phyloP scores from a whole-genome alignment of 2,888 invertebrate species.

The Hartigia nigra region DNA sequence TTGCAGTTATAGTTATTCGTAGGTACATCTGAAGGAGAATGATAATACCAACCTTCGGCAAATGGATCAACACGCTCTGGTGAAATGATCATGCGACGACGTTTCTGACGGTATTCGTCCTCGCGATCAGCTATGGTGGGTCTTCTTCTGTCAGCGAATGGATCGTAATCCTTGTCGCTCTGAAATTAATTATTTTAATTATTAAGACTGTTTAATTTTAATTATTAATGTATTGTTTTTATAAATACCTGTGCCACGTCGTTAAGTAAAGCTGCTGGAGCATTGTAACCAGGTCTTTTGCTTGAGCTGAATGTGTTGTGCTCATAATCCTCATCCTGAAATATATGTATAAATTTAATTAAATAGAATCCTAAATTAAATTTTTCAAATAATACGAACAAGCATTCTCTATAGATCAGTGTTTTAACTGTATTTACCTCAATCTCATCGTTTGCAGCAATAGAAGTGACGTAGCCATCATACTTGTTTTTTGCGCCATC shows the following conservation, averaged over 20 bases:
- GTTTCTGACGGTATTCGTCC: slow-evolving; percentile 94
- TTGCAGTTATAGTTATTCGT: not conserved
- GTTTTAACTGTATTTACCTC: slow-evolving; percentile 68
- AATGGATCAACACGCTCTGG: slow-evolving; percentile 98
- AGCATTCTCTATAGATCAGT: no score
- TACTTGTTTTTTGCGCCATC: slow-evolving; percentile 84
- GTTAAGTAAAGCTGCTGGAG: slow-evolving; percentile 88
- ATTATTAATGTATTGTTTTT: not conserved
- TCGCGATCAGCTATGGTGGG: slow-evolving; percentile 96
- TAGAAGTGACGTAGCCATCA: slow-evolving; percentile 95
- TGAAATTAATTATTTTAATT: slow-evolving; percentile 58
- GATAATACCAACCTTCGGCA: slow-evolving; percentile 85
- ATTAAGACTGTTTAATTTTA: slow-evolving; percentile 6
- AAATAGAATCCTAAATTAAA: no score
- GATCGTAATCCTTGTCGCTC: slow-evolving; percentile 94
- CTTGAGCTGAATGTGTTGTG: slow-evolving; percentile 76
- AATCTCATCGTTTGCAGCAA: slow-evolving; percentile 95
- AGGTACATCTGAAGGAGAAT: not conserved
- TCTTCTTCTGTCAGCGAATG: slow-evolving; percentile 90
- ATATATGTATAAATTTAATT: slow-evolving; percentile 13
- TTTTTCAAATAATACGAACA: no score
- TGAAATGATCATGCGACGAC: slow-evolving; percentile 92
- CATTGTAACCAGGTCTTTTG: slow-evolving; percentile 84
- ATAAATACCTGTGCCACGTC: slow-evolving; percentile 84
- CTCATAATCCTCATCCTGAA: slow-evolving; percentile 87